These are phyloP conservation scores for Malurus cyaneus DNA, from an alignment of 2,113 vertebrate genomes.

Conservation along the genomic window DNA sequence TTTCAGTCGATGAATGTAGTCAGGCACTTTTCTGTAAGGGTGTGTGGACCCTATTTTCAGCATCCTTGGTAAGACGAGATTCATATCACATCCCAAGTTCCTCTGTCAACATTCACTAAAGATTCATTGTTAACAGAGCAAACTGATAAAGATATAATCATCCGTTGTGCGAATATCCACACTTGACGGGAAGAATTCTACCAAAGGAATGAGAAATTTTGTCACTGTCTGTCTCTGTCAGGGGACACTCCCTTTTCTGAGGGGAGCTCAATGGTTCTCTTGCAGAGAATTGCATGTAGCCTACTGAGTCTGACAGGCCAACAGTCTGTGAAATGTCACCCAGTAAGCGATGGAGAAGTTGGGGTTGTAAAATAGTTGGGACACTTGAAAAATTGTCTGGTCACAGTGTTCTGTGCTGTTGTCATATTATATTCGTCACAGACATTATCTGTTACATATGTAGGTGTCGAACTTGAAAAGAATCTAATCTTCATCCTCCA, in stretches of 20 bases:
- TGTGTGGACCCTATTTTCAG: neutral
- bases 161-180: neutral
- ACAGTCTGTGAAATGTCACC: neutral
- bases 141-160: neutral
- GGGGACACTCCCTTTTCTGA: neutral
- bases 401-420: neutral
- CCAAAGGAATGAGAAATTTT: neutral
- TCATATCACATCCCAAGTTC: neutral
- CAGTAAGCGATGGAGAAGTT: neutral
- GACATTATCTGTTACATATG: neutral
- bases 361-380: neutral
- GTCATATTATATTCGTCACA: neutral
- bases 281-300: neutral
- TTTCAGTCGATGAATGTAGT: neutral
- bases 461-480: neutral
- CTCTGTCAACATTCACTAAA: neutral
- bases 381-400: neutral
- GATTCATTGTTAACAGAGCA: neutral
- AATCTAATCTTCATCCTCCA: neutral
- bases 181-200: neutral
- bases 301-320: neutral
- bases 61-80: neutral
- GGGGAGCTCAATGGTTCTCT: fast-evolving
- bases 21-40: neutral
- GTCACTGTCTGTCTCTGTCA: neutral